Evolutionary conservation across 2,888 invertebrate species (phyloP).

Genomic region (Nomada fabriciana): DNA sequence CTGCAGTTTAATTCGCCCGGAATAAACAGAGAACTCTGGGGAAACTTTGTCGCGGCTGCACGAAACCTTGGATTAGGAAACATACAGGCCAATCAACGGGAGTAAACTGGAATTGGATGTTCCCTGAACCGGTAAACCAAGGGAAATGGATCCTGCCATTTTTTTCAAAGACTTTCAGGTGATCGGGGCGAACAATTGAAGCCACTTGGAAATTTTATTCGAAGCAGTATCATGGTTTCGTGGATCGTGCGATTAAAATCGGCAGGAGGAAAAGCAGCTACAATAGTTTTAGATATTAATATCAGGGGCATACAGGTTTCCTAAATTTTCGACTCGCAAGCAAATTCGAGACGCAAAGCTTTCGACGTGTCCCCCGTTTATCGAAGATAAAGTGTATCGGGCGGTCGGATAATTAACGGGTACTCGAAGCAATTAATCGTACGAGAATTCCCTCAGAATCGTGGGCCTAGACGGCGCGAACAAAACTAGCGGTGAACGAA

Average conservation of each 20-base stretch:
- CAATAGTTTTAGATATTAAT: too few relatives aligned
- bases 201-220: too few relatives aligned
- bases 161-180: too few relatives aligned
- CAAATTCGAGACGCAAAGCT: too few relatives aligned
- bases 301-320: too few relatives aligned
- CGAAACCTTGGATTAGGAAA: constrained; percentile 9
- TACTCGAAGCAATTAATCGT: constrained; percentile 15
- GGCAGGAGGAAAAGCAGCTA: too few relatives aligned
- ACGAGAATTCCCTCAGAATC: too few relatives aligned
- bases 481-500: constrained; percentile 27
- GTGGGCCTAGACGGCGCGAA: background rate
- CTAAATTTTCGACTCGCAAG: too few relatives aligned
- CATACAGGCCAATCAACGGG: constrained; percentile 11
- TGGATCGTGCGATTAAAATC: too few relatives aligned
- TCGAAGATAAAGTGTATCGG: background rate
- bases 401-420: background rate
- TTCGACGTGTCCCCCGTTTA: background rate
- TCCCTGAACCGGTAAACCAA: background rate
- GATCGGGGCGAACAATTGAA: too few relatives aligned
- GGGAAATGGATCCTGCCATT: background rate
- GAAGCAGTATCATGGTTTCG: too few relatives aligned
- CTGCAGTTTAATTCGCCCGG: constrained; percentile 34
- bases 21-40: constrained; percentile 31
- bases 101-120: constrained; percentile 38
- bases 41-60: constrained; percentile 17